phyloP scores from a whole-genome alignment of 2,888 invertebrate genomes.

The Helicoverpa assulta region DNA sequence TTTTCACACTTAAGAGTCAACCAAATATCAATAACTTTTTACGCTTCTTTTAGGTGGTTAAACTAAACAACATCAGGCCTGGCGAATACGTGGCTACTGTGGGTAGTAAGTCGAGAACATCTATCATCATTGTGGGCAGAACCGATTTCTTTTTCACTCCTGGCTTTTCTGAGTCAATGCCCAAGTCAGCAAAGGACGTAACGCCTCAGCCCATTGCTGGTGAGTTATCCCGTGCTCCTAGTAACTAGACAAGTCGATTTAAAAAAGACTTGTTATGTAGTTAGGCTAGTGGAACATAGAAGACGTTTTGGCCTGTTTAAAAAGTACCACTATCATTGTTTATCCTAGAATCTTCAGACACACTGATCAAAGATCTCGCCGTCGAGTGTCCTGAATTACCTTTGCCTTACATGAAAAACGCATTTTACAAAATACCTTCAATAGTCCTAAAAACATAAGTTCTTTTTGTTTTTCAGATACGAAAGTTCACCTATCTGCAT shows the following conservation, averaged over 20 bases:
- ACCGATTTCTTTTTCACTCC: slow-evolving; percentile 60
- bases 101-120: slow-evolving; percentile 21
- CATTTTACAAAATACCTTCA: too few relatives aligned
- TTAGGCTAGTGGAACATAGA: too few relatives aligned
- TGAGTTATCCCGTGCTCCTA: slow-evolving; percentile 29
- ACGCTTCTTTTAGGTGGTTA: slow-evolving; percentile 42
- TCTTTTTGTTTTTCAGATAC: slow-evolving; percentile 42
- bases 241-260: too few relatives aligned
- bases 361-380: too few relatives aligned
- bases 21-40: too few relatives aligned
- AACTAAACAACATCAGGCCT: slow-evolving; percentile 34
- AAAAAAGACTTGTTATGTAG: too few relatives aligned
- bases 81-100: slow-evolving; percentile 51
- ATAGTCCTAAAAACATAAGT: too few relatives aligned
- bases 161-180: slow-evolving; percentile 54
- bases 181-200: slow-evolving; percentile 46
- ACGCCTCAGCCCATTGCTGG: slow-evolving; percentile 56
- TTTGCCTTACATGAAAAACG: too few relatives aligned
- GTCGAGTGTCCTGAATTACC: too few relatives aligned
- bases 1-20: neutral
- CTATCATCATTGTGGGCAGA: slow-evolving; percentile 48
- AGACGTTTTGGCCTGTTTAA: too few relatives aligned
- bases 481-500: slow-evolving; percentile 48
- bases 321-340: too few relatives aligned
- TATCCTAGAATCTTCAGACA: too few relatives aligned